Conservation (phyloP, 2,113 vertebrate species). For the Sminthopsis crassicaudata region DNA sequence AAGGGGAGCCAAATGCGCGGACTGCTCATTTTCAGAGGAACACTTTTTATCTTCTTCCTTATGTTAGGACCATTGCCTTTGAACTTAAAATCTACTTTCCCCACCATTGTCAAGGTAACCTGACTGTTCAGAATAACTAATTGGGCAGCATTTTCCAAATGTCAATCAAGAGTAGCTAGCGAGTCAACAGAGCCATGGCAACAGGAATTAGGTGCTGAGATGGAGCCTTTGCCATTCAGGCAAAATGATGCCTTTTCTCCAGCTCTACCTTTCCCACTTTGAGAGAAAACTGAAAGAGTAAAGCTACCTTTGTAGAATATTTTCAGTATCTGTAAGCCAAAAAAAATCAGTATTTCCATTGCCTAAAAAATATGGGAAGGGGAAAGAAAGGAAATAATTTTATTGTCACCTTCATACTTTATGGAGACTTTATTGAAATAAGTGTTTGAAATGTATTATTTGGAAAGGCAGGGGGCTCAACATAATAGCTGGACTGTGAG, state of each 20-base stretch:
- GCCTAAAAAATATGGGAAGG: conserved; percentile 21
- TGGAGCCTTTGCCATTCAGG: conserved; percentile 58
- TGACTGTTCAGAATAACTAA: conserved; percentile 63
- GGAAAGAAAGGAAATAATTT: not conserved
- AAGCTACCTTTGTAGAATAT: conserved; percentile 51
- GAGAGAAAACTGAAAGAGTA: conserved; percentile 33
- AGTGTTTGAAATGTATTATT: not conserved
- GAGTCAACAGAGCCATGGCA: conserved; percentile 71
- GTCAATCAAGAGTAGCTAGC: conserved; percentile 51
- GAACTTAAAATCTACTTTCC: conserved; percentile 51
- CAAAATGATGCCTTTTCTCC: not conserved
- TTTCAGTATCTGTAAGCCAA: not conserved
- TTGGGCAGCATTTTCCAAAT: conserved; percentile 63
- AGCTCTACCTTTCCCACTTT: conserved; percentile 6
- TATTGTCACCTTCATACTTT: not conserved
- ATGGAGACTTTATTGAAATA: conserved; percentile 39
- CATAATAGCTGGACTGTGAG: not conserved
- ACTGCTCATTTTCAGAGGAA: conserved; percentile 13
- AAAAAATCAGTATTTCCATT: conserved; percentile 7
- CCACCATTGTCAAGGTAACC: conserved; percentile 72
- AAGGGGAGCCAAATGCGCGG: not conserved
- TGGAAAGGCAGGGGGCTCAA: not conserved
- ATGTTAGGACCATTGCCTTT: conserved; percentile 18
- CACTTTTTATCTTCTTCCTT: not conserved
- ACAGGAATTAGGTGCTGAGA: not conserved